phyloP scores from a whole-genome alignment of 2,888 invertebrate species.

The Oxytorus armatus region DNA sequence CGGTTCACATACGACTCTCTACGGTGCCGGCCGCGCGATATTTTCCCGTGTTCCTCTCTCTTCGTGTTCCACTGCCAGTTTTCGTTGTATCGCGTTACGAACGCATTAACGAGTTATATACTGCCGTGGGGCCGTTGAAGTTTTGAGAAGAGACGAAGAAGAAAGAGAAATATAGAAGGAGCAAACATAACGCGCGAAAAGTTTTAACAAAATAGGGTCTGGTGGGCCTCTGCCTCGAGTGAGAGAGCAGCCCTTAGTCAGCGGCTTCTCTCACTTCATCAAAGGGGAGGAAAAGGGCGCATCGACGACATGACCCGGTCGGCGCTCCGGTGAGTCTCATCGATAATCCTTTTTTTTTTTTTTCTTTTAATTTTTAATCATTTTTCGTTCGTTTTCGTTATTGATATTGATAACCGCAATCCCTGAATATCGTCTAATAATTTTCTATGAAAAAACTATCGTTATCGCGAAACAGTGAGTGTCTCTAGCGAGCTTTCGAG shows the following conservation, averaged over 20 bases:
- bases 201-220: conserved; percentile 35
- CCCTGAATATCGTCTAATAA: no score
- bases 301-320: conserved; percentile 82
- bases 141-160: neutral
- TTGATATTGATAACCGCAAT: no score
- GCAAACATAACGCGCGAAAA: conserved; percentile 12
- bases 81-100: conserved; percentile 54
- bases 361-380: no score
- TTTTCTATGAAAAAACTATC: no score
- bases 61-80: conserved; percentile 53
- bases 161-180: conserved; percentile 34
- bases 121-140: conserved; percentile 13
- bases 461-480: neutral
- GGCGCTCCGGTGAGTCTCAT: conserved; percentile 81
- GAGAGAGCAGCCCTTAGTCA: conserved; percentile 51
- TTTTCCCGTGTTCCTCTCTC: conserved; percentile 72
- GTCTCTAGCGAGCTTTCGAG: neutral
- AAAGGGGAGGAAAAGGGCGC: conserved; percentile 71
- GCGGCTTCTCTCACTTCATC: conserved; percentile 64
- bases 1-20: conserved; percentile 79
- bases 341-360: conserved; percentile 28
- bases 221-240: conserved; percentile 54
- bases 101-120: conserved; percentile 33
- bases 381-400: conserved; percentile 7
- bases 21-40: conserved; percentile 80